Conservation (phyloP, 2,797 vertebrate species). For the Artibeus jamaicensis region DNA sequence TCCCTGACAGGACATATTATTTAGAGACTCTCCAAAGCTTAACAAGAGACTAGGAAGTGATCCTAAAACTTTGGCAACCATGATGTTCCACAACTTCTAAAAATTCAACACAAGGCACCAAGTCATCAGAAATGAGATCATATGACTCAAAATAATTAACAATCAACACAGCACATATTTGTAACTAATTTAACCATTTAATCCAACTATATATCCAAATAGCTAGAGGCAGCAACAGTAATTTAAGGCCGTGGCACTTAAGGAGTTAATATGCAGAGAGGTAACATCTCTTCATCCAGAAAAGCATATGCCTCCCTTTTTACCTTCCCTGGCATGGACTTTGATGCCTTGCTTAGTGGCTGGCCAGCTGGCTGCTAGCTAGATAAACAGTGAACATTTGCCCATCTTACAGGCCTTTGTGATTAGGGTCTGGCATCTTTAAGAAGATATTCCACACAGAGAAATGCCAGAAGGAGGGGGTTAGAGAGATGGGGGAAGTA, state of each 20-base stretch:
- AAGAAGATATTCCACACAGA: conserved; percentile 57
- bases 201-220: neutral
- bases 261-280: conserved; percentile 26
- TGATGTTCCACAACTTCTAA: neutral
- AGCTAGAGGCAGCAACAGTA: neutral
- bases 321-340: conserved; percentile 36
- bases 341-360: neutral
- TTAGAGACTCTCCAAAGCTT: neutral
- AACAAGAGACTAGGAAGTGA: neutral
- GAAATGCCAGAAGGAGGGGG: conserved; percentile 8
- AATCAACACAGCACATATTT: neutral
- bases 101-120: neutral
- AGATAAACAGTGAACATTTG: conserved; percentile 47
- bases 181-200: conserved; percentile 23
- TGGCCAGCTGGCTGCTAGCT: conserved; percentile 58
- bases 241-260: neutral
- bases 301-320: neutral
- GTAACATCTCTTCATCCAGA: conserved; percentile 27
- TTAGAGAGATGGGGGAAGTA: neutral
- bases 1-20: conserved; percentile 1
- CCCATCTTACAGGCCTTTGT: conserved; percentile 54
- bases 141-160: conserved; percentile 27
- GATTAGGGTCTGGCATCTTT: conserved; percentile 59
- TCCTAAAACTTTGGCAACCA: neutral
- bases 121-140: conserved; percentile 20